Evolutionary conservation across 1,140 invertebrate species (phyloP).

Genomic region (Gonioctena quinquepunctata): DNA sequence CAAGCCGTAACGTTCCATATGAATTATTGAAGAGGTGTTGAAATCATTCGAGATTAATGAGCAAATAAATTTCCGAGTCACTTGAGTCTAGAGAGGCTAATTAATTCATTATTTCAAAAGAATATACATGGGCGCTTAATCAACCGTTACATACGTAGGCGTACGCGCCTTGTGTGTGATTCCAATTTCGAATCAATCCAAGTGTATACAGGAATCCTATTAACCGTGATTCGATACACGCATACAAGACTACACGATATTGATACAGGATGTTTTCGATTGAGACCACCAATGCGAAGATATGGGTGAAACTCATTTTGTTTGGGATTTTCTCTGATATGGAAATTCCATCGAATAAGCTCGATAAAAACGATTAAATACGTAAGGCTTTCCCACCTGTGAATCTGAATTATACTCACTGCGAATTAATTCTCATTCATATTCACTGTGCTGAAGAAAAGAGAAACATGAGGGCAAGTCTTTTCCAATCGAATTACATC

Average conservation of each 20-base stretch:
- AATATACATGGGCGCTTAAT: background rate
- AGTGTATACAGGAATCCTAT: background rate
- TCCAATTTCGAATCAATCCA: background rate
- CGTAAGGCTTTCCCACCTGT: no score
- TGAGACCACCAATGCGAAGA: no score
- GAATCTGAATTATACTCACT: no score
- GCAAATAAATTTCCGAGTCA: background rate
- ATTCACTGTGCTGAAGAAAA: no score
- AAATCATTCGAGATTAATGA: background rate
- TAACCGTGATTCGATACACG: background rate
- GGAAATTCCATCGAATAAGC: no score
- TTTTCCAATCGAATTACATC: no score
- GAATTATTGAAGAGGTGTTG: background rate
- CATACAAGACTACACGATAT: background rate
- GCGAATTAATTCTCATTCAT: no score
- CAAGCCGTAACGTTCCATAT: background rate
- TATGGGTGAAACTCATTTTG: no score
- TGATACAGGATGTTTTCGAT: no score
- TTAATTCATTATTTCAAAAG: background rate
- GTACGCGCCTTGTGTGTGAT: background rate
- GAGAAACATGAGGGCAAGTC: no score
- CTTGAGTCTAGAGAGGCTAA: background rate
- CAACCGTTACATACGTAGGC: background rate
- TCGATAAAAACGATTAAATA: no score
- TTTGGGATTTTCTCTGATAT: no score